These are phyloP conservation scores for Leptinotarsa peninsularis DNA, from an alignment of 2,888 invertebrate genomes.

Conservation along the genomic window DNA sequence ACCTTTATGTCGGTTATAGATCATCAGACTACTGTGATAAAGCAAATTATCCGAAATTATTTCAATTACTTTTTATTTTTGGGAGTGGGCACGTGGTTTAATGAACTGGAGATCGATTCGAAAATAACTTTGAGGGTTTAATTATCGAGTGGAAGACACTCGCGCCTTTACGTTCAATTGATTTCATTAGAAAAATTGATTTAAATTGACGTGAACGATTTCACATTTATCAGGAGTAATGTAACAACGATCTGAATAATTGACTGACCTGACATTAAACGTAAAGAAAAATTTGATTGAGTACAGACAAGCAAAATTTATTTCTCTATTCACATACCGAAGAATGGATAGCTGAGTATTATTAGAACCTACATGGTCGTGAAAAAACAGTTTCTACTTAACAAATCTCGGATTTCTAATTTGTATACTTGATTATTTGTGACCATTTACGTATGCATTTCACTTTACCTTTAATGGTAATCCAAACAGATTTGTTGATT, in stretches of 20 bases:
- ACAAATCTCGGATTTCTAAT: constrained; percentile 26
- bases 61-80: constrained; percentile 9
- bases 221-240: no score
- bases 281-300: neutral
- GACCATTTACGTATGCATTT: constrained; percentile 27
- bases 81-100: constrained; percentile 4
- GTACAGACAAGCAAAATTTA: neutral
- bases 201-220: neutral
- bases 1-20: neutral
- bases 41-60: neutral
- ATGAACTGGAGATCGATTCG: neutral
- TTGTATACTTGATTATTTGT: constrained; percentile 18
- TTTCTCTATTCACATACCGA: constrained; percentile 2
- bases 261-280: neutral
- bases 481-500: neutral
- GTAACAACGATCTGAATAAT: no score
- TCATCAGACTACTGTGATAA: neutral
- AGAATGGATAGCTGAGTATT: constrained; percentile 8
- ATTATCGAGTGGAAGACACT: neutral
- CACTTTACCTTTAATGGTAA: constrained; percentile 13
- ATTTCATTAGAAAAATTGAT: neutral
- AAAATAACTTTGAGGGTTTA: neutral
- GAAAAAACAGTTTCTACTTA: neutral
- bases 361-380: neutral
- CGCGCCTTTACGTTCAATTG: neutral